Evolutionary conservation across 2,888 invertebrate species (phyloP).

Genomic region (Acronicta leporina): DNA sequence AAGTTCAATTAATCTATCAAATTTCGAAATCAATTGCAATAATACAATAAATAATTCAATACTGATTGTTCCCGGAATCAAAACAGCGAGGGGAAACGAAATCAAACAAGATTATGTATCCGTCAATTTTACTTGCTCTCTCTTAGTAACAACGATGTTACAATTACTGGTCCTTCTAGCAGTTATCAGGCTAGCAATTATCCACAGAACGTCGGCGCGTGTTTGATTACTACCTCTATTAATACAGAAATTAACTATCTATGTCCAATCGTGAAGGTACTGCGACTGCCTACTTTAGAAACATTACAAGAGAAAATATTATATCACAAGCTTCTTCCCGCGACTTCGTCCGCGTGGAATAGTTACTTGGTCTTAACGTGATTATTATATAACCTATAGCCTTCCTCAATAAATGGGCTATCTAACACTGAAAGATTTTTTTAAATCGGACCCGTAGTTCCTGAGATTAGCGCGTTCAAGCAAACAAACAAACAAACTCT

Average conservation of each 20-base stretch:
- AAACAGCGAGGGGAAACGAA: conserved; percentile 36
- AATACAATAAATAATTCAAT: conserved; percentile 38
- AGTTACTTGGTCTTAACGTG: too few relatives aligned
- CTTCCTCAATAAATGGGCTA: too few relatives aligned
- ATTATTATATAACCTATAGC: too few relatives aligned
- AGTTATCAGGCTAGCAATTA: conserved; percentile 53
- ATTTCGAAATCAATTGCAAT: conserved; percentile 41
- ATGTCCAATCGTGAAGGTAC: conserved; percentile 18
- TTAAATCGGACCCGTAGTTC: too few relatives aligned
- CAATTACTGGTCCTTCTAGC: conserved; percentile 43
- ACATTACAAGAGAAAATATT: not conserved
- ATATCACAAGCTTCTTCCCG: too few relatives aligned
- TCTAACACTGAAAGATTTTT: too few relatives aligned
- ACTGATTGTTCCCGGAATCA: conserved; percentile 30
- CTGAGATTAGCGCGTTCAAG: too few relatives aligned
- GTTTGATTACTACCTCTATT: conserved; percentile 50
- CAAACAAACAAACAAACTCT: too few relatives aligned
- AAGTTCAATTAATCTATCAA: conserved; percentile 27
- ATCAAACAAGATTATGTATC: conserved; percentile 41
- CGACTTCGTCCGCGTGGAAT: too few relatives aligned
- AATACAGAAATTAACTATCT: conserved; percentile 50
- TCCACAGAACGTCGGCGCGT: conserved; percentile 26
- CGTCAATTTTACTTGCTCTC: conserved; percentile 27
- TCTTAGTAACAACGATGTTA: conserved; percentile 37
- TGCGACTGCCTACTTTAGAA: conserved; percentile 32